Conservation (phyloP, 2,113 vertebrate species). For the Tylochromis polylepis region DNA sequence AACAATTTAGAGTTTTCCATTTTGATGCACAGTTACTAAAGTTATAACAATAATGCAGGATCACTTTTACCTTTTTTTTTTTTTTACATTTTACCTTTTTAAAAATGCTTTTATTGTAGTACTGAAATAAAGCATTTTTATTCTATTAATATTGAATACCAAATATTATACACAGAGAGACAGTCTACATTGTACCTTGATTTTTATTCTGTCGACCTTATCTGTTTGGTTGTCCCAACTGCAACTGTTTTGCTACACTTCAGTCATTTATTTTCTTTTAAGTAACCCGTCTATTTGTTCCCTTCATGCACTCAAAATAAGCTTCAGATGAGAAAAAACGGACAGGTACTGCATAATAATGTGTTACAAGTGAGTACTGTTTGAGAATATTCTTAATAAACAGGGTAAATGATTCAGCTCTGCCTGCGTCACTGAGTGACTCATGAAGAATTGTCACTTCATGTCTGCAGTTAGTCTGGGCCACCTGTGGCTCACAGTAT, state of each 20-base stretch:
- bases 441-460: constrained; percentile 9
- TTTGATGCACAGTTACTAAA: no score
- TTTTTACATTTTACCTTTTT: neutral
- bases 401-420: constrained; percentile 1
- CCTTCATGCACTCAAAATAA: neutral
- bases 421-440: constrained; percentile 27
- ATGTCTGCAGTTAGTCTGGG: constrained; percentile 8
- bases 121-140: neutral
- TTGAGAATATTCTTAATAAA: neutral
- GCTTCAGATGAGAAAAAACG: neutral
- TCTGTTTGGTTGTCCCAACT: neutral
- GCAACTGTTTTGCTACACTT: neutral
- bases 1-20: neutral
- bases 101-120: neutral
- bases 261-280: neutral
- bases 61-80: no score
- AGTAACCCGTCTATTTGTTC: neutral
- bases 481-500: constrained; percentile 46
- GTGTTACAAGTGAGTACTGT: neutral
- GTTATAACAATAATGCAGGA: no score
- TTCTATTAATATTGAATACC: neutral
- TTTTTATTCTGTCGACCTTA: neutral
- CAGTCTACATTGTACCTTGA: neutral
- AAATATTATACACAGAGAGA: neutral
- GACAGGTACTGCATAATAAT: neutral